Evolutionary conservation across 2,888 invertebrate genomes (phyloP).

Genomic region (Spicauda simplicius): DNA sequence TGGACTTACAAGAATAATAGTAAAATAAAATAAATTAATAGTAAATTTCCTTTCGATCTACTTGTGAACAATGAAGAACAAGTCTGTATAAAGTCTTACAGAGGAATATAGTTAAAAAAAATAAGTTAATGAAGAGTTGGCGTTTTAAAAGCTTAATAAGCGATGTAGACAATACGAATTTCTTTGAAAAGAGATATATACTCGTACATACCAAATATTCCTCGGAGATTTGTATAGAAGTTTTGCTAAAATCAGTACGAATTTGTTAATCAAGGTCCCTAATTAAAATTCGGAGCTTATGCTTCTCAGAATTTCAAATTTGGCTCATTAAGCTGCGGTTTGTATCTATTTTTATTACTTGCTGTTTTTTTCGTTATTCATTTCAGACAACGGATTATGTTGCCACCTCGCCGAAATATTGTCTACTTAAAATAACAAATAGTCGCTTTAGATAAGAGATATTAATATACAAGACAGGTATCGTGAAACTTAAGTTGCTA

Average conservation of each 20-base stretch:
- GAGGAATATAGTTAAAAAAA: no score
- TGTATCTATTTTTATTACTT: background rate
- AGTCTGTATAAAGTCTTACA: no score
- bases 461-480: background rate
- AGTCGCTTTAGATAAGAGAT: background rate
- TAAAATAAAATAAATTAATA: no score
- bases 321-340: background rate
- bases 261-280: background rate
- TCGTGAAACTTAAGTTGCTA: no score
- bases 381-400: background rate
- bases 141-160: no score
- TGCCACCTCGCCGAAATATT: background rate
- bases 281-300: constrained; percentile 6
- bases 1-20: no score
- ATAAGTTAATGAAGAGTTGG: no score
- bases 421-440: background rate
- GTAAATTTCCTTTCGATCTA: no score
- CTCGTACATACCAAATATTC: no score
- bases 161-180: no score
- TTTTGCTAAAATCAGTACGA: background rate
- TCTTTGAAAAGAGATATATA: no score
- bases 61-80: no score
- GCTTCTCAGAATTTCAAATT: constrained; percentile 10
- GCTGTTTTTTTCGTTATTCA: background rate
- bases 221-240: background rate